phyloP scores from a whole-genome alignment of 2,797 vertebrate species.

The Dicrostonyx torquatus region DNA sequence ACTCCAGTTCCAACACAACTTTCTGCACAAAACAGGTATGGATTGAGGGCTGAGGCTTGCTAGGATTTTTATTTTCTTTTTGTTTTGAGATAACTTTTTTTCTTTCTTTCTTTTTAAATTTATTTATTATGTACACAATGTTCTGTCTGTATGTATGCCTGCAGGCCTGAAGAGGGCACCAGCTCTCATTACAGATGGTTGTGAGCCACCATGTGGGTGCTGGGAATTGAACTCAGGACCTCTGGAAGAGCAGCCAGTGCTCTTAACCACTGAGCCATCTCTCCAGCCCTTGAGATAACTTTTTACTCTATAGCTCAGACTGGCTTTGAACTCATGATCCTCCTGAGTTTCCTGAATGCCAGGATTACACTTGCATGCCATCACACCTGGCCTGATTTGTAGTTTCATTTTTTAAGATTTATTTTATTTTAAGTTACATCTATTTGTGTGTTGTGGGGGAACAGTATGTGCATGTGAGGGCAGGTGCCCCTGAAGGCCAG shows the following conservation, averaged over 20 bases:
- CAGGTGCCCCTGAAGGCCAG: neutral
- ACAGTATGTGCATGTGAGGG: neutral
- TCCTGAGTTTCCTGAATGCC: neutral
- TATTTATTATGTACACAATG: no score
- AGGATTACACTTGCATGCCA: neutral
- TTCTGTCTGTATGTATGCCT: no score
- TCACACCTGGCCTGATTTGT: neutral
- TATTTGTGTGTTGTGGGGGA: neutral
- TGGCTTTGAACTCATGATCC: neutral
- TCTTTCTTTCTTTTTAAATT: no score
- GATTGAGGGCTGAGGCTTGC: neutral
- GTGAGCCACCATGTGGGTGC: no score
- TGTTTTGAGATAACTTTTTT: neutral
- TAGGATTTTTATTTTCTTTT: neutral
- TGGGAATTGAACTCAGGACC: no score
- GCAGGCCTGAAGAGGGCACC: no score
- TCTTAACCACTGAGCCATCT: no score
- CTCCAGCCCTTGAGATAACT: neutral
- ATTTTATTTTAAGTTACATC: neutral
- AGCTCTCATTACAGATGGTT: no score
- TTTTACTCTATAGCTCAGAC: neutral
- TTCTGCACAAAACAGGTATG: neutral
- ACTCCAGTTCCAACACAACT: neutral
- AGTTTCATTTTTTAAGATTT: neutral
- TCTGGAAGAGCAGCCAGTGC: no score